phyloP scores from a whole-genome alignment of 2,113 vertebrate species.

The Puntigrus tetrazona region DNA sequence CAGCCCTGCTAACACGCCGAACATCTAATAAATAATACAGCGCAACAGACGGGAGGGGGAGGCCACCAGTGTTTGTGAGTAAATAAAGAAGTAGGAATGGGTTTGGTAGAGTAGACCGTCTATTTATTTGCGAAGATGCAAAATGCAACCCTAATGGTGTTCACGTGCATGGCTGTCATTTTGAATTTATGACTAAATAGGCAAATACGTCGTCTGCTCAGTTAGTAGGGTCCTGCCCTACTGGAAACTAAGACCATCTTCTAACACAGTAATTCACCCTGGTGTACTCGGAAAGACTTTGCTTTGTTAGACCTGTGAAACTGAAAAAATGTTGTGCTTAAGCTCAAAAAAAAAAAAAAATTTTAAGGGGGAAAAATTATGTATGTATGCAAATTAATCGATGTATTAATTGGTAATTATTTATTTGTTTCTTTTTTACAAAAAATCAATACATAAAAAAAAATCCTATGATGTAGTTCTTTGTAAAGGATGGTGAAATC shows the following conservation, averaged over 20 bases:
- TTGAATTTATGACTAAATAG: not conserved
- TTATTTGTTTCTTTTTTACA: not conserved
- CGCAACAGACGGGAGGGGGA: constrained; percentile 72
- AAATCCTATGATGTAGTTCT: no score
- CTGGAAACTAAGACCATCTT: constrained; percentile 21
- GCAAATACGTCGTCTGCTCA: not conserved
- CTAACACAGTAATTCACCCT: not conserved
- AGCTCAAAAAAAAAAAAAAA: no score
- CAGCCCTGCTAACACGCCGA: constrained; percentile 73
- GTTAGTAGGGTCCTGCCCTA: not conserved
- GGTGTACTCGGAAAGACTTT: not conserved
- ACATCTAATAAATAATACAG: constrained; percentile 84
- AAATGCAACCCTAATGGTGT: constrained; percentile 28
- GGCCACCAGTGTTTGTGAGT: constrained; percentile 44
- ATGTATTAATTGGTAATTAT: not conserved
- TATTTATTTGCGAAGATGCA: not conserved
- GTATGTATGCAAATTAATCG: not conserved
- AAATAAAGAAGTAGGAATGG: constrained; percentile 33
- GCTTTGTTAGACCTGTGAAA: not conserved
- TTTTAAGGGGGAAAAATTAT: not conserved
- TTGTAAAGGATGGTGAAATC: not conserved
- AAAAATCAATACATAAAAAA: not conserved
- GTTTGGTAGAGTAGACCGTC: not conserved
- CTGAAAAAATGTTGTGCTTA: not conserved
- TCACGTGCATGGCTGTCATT: constrained; percentile 12